phyloP scores from a whole-genome alignment of 1,140 invertebrate species.

The Aphaenogaster floridana region DNA sequence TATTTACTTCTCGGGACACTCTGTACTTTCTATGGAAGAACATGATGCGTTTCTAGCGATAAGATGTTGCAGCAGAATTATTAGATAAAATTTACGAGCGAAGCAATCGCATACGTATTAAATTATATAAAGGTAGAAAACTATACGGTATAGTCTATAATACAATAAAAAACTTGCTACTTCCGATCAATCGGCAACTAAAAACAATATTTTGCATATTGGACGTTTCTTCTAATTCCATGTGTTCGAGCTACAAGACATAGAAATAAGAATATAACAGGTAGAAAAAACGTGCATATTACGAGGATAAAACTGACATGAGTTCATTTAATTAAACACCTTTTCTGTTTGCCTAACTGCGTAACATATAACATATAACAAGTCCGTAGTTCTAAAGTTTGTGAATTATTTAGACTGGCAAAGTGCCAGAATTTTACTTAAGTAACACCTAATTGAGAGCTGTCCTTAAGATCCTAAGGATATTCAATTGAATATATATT shows the following conservation, averaged over 20 bases:
- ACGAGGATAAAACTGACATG: neutral
- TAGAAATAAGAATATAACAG: neutral
- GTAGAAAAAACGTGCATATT: neutral
- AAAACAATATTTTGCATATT: neutral
- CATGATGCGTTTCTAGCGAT: slow-evolving; percentile 14
- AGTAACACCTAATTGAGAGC: slow-evolving; percentile 13
- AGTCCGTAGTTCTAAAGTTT: neutral
- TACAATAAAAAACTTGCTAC: slow-evolving; percentile 4
- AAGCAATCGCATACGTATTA: slow-evolving; percentile 9
- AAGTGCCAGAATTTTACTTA: slow-evolving; percentile 18
- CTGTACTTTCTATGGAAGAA: slow-evolving; percentile 58
- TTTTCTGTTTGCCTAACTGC: neutral
- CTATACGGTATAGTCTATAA: neutral
- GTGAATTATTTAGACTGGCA: slow-evolving; percentile 1
- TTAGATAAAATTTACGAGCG: slow-evolving; percentile 17
- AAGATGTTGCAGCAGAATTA: slow-evolving; percentile 21
- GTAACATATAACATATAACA: neutral
- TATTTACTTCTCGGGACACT: slow-evolving; percentile 28
- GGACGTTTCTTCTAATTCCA: neutral
- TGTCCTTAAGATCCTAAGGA: neutral
- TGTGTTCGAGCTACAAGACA: neutral
- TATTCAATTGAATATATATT: slow-evolving; percentile 33
- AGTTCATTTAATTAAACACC: neutral
- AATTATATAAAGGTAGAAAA: slow-evolving; percentile 42
- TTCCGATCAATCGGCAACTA: neutral